Percentiles rank a stretch among this genome's conserved stretches.
Evolutionary conservation across 1,140 invertebrate species (phyloP).

Genomic region (Halyomorpha halys): DNA sequence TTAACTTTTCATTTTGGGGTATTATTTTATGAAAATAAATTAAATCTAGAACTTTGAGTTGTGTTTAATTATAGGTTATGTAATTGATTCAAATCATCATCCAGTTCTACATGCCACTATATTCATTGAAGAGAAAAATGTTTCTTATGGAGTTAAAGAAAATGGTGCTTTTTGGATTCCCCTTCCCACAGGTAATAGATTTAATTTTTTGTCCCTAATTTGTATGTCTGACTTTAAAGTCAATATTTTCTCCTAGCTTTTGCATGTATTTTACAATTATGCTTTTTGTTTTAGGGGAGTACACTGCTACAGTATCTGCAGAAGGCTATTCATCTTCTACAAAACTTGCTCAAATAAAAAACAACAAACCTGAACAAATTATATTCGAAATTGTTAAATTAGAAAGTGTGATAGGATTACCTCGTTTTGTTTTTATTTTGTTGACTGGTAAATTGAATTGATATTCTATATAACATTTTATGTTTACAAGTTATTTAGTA

Average conservation of each 20-base stretch:
- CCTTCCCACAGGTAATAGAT: conserved; percentile 34
- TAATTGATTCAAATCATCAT: conserved; percentile 45
- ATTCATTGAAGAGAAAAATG: conserved; percentile 38
- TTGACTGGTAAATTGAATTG: conserved; percentile 45
- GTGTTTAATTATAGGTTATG: conserved; percentile 37
- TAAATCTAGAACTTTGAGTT: not conserved
- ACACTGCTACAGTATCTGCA: not conserved
- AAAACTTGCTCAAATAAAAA: not conserved
- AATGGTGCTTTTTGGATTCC: conserved; percentile 48
- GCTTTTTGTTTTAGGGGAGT: not conserved
- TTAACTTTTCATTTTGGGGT: not conserved
- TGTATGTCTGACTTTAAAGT: too few species aligned
- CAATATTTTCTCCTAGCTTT: too few species aligned
- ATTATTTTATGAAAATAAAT: conserved; percentile 30
- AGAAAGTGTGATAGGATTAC: conserved; percentile 56
- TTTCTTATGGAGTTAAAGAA: conserved; percentile 39
- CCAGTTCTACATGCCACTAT: conserved; percentile 47
- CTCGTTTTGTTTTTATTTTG: conserved; percentile 59
- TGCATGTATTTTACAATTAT: too few species aligned
- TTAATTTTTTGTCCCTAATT: too few species aligned
- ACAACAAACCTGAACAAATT: conserved; percentile 39
- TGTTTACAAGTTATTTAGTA: too few species aligned
- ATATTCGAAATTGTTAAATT: conserved; percentile 55
- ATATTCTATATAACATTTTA: too few species aligned
- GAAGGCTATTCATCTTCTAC: conserved; percentile 1